Base-by-base conservation (phyloP, 64 coral and sea anemone species). In the Montipora cactus region DNA sequence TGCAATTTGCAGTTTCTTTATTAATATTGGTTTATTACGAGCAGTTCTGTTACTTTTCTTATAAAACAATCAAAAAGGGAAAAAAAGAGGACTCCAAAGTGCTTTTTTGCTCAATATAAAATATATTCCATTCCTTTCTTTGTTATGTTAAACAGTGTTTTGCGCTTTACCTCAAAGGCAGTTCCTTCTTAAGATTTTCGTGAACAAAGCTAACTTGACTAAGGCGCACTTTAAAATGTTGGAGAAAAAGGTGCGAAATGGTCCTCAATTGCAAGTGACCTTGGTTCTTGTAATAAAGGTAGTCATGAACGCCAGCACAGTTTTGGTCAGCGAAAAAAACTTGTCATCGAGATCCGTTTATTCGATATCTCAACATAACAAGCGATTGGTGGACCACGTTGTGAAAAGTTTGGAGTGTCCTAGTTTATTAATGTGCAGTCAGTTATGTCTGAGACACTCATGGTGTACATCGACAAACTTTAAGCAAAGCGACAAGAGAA, bases 401-500 rank as follows among this genome's bases (percentile, higher is more conserved):
- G 49, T 80, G 5, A 21, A 80, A 28, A 16, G 78, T 11, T 57
- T 80, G 4, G 8, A 23, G n/a, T 58, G 47, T 58, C 78, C 49
- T 50, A 80, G 78, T 25, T 80, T 25, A 55, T 23, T 80, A n/a
- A 19, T 50, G 18, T 80, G 78, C 20, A 80, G 78, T 21, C 49
- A 57, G n/a, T 57, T 49, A 37, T 80, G 78, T 12, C n/a, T 80
- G 4, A 55, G 49, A 80, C 23, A 57, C 20, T 7, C 78, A 22
- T 80, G 49, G 78, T 80, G 78, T 22, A 22, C 52, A 9, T 80
- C 50, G 8, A 80, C 78, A 57, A 80, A 58, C 78, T 80, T 16
- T 50, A 76, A 46, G 74, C 10, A 76, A 15, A 5, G 23, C 74
- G 1, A 80, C n/a, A 55, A 80, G 22, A 19, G 49, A 55, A 25